These are phyloP conservation scores for Rhabdornis inornatus DNA, from an alignment of 2,113 vertebrate genomes.

Conservation along the genomic window DNA sequence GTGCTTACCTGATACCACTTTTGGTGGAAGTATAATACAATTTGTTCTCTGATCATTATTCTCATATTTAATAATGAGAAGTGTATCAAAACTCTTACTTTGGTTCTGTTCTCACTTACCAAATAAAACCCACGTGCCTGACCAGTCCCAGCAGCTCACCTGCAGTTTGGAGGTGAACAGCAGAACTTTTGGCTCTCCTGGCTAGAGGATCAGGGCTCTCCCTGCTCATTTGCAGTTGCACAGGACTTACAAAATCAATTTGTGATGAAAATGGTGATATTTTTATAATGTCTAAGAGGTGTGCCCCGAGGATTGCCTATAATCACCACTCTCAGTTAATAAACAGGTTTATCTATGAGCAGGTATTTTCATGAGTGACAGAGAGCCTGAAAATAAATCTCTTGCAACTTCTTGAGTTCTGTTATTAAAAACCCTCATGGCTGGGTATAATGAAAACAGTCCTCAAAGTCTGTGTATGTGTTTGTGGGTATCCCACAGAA, in stretches of 20 bases:
- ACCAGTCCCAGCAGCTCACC: not conserved
- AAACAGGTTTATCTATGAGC: not conserved
- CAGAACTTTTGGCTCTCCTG: not conserved
- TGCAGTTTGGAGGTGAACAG: not conserved
- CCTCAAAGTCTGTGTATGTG: not conserved
- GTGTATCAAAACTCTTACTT: not conserved
- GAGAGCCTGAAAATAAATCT: not conserved
- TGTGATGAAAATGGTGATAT: not conserved
- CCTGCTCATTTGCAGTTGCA: not conserved
- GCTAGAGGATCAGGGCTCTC: not conserved
- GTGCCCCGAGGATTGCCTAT: not conserved
- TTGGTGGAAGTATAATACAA: too few relatives aligned
- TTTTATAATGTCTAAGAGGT: not conserved
- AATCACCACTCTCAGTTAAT: not conserved
- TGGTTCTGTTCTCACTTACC: not conserved
- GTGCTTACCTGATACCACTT: not conserved
- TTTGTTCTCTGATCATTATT: too few relatives aligned
- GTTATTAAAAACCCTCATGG: not conserved
- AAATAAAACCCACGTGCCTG: not conserved
- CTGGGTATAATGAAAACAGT: not conserved
- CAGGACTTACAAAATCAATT: not conserved
- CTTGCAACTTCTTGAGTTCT: not conserved
- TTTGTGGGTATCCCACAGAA: not conserved
- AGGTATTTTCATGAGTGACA: not conserved
- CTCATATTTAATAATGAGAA: too few relatives aligned